These are phyloP conservation scores for Brachyistius frenatus DNA, from an alignment of 2,113 vertebrate genomes.

Conservation along the genomic window DNA sequence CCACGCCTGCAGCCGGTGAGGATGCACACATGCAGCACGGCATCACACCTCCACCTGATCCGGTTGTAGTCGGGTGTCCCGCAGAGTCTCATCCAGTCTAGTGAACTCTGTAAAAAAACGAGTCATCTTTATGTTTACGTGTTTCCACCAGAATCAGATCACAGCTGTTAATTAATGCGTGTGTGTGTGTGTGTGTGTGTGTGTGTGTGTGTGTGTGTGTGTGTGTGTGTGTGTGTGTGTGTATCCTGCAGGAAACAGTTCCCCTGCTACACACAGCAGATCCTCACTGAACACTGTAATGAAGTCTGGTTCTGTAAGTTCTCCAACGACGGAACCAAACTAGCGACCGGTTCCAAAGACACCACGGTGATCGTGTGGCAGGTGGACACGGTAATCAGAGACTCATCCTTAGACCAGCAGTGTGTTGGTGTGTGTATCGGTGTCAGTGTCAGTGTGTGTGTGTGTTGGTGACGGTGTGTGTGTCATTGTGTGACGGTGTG, in stretches of 20 bases:
- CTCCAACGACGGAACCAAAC: slow-evolving; percentile 96
- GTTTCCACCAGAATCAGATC: too few relatives aligned
- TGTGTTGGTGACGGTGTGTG: neutral
- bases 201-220: too few relatives aligned
- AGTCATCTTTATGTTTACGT: too few relatives aligned
- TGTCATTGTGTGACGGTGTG: too few relatives aligned
- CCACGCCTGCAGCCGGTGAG: slow-evolving; percentile 96
- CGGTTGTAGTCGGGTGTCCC: too few relatives aligned
- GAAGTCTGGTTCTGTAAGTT: slow-evolving; percentile 99
- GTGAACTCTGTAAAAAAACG: neutral
- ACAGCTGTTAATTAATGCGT: too few relatives aligned
- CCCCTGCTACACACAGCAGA: slow-evolving; percentile 97
- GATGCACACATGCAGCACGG: neutral
- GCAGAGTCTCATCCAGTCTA: too few relatives aligned
- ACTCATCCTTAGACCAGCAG: neutral
- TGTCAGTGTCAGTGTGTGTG: neutral
- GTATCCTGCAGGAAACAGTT: slow-evolving; percentile 91
- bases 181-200: too few relatives aligned
- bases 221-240: neutral
- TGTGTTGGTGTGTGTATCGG: neutral
- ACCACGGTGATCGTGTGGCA: slow-evolving; percentile 98
- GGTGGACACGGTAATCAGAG: slow-evolving; percentile 89
- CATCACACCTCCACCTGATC: neutral
- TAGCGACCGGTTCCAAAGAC: slow-evolving; percentile 98
- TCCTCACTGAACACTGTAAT: slow-evolving; percentile 98